Evolutionary conservation across 2,888 invertebrate species (phyloP), one percentile per base, ranked within the genome.

Genomic region (Terebella lapidaria): DNA sequence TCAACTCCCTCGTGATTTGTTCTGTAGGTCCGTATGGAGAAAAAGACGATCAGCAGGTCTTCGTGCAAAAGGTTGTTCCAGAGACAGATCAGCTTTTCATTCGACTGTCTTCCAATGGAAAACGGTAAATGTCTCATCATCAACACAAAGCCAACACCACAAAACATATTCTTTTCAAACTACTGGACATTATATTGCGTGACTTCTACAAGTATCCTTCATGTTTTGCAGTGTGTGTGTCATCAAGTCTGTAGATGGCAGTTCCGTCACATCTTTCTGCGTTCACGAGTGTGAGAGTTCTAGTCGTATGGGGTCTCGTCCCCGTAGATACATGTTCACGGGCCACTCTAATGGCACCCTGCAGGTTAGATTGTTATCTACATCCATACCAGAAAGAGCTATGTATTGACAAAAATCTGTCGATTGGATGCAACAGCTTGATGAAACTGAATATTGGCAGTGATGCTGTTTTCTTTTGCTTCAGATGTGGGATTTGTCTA

Each of bases 221-320:
- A 5, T 54, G 3, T 54, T 15, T 29, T 10, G 47, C 35, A 67
- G 71, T 52, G 62, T 71, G 15, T 71, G 70, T 51, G 53, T 63
- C 27, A 68, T 71, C 22, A 52, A 61, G 25, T 70, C 68, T 22
- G 94, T 96, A 22, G 97, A 97, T 83, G 89, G 89, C 1, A 91
- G 92, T 15, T 89, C 90, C 18, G 92, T 99, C 59, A 94, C 92
- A 57, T 92, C 94, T 20, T 97, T 96, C 83, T 92, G 91, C 79
- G 94, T 96, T 15, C 95, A 95, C 74, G 96, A 97, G 81, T 96
- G 96, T 80, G 97, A 97, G 80, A 95, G 95, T 1, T 93, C 94
- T 1, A 89, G 92, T 73, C 85, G 96, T 20, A 91, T 92, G 89
- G 92, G 92, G 1, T 91, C 91, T 10, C 82, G 90, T 57, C 94